Percentiles rank a stretch among this genome's conserved stretches.
These are phyloP conservation scores for Chaetodon trifascialis DNA, from an alignment of 2,113 vertebrate species.

Conservation along the genomic window DNA sequence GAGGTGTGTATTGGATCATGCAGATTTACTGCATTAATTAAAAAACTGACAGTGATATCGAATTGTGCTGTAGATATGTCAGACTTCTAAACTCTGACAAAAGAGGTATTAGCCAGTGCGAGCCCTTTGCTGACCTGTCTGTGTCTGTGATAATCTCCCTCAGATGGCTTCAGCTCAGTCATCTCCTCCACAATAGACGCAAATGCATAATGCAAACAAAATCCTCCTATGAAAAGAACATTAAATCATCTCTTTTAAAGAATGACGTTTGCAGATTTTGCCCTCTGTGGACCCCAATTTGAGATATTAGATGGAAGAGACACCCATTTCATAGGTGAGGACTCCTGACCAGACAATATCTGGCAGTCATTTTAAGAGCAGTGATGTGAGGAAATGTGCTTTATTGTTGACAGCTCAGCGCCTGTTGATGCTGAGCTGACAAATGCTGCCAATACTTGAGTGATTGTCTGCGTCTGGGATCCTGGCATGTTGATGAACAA, in stretches of 20 bases:
- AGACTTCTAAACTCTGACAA: slow-evolving; percentile 68
- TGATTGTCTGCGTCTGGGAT: slow-evolving; percentile 67
- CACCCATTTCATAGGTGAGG: slow-evolving; percentile 37
- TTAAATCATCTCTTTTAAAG: slow-evolving; percentile 10
- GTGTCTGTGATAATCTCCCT: slow-evolving; percentile 64
- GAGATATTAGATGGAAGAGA: slow-evolving; percentile 17
- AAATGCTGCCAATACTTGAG: slow-evolving; percentile 70
- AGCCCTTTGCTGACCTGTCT: slow-evolving; percentile 64
- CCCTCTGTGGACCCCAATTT: background rate
- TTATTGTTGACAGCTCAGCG: slow-evolving; percentile 49
- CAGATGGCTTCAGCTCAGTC: slow-evolving; percentile 44
- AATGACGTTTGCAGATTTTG: background rate
- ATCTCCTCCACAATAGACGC: slow-evolving; percentile 36
- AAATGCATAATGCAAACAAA: slow-evolving; percentile 50
- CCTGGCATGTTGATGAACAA: slow-evolving; percentile 76
- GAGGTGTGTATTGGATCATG: slow-evolving; percentile 27
- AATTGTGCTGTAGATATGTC: slow-evolving; percentile 51
- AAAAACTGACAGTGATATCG: slow-evolving; percentile 52
- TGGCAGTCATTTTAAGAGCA: slow-evolving; percentile 60
- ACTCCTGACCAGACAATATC: slow-evolving; percentile 39
- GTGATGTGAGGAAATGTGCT: slow-evolving; percentile 46
- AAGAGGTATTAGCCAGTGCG: slow-evolving; percentile 62
- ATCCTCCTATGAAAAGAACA: slow-evolving; percentile 35
- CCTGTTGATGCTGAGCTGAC: slow-evolving; percentile 68
- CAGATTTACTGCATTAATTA: slow-evolving; percentile 61